A percentile compares a stretch with the other conserved stretches of the same genome.
Conservation (phyloP, 2,888 invertebrate genomes). For the Dermolepida albohirtum region DNA sequence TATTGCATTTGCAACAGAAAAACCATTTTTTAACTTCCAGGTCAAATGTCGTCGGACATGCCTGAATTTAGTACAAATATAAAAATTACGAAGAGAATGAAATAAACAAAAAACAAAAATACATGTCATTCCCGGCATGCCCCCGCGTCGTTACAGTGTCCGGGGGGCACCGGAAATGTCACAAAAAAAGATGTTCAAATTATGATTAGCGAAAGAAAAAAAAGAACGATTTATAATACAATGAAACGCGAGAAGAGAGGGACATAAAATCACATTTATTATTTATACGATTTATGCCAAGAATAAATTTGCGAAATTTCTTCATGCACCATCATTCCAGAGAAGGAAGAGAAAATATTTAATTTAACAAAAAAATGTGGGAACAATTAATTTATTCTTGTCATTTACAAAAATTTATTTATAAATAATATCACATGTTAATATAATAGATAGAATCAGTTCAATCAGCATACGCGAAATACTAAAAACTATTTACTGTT, state of each 20-base stretch:
- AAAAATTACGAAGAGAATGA: not conserved
- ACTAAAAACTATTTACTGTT: conserved; percentile 13
- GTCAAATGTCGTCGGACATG: conserved; percentile 10
- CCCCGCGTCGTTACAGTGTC: too few species aligned
- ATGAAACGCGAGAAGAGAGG: too few species aligned
- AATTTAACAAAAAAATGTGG: not conserved
- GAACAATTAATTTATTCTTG: conserved; percentile 27
- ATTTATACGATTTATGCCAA: conserved; percentile 2
- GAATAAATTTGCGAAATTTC: conserved; percentile 7
- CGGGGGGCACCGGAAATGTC: too few species aligned
- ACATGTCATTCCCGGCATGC: too few species aligned
- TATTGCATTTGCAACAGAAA: conserved; percentile 45
- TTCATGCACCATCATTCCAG: not conserved
- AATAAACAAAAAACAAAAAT: too few species aligned
- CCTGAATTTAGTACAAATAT: not conserved
- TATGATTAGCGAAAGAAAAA: too few species aligned
- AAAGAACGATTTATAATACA: not conserved
- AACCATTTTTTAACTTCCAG: conserved; percentile 12
- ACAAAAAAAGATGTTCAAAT: too few species aligned
- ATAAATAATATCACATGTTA: conserved; percentile 43
- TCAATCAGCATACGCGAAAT: conserved; percentile 28
- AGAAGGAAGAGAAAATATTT: not conserved
- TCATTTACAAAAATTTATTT: conserved; percentile 18
- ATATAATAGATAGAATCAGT: conserved; percentile 38
- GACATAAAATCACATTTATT: conserved; percentile 14